Percentiles rank a stretch among this genome's conserved stretches.
These are phyloP conservation scores for Seriola dumerili DNA, from an alignment of 2,113 vertebrate species.

Conservation along the genomic window DNA sequence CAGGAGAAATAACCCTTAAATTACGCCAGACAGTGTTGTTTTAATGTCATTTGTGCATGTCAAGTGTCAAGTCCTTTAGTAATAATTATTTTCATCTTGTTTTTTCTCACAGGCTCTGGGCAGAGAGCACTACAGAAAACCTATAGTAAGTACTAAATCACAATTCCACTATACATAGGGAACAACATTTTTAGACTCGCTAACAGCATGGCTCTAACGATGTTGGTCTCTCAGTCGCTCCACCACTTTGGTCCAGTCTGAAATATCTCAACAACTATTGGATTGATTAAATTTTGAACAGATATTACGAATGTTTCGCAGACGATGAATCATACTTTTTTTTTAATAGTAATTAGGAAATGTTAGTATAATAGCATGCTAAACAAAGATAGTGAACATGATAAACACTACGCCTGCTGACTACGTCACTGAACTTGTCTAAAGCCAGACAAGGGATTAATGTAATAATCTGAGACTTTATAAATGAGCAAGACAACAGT, in stretches of 20 bases:
- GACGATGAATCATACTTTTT: not conserved
- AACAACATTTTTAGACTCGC: not conserved
- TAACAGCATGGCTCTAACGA: too few species aligned
- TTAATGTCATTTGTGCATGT: not conserved
- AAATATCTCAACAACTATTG: too few species aligned
- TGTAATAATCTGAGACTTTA: not conserved
- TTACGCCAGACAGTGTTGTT: not conserved
- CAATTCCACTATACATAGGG: not conserved
- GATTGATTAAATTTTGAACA: too few species aligned
- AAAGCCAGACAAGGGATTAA: not conserved
- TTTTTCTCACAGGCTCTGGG: constrained; percentile 87
- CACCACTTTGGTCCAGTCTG: too few species aligned
- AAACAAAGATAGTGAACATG: not conserved
- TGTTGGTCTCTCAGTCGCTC: too few species aligned
- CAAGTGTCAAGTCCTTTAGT: not conserved
- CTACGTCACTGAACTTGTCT: not conserved
- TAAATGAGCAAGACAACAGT: too few species aligned
- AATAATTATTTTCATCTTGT: not conserved
- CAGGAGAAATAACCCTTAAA: not conserved
- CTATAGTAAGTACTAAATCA: constrained; percentile 87
- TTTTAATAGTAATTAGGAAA: not conserved
- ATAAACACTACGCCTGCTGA: too few species aligned
- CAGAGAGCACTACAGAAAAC: constrained; percentile 83
- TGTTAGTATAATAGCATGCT: not conserved
- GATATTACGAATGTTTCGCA: too few species aligned